Evolutionary conservation across 2,113 vertebrate species (phyloP).

Genomic region (Struthidea cinerea): DNA sequence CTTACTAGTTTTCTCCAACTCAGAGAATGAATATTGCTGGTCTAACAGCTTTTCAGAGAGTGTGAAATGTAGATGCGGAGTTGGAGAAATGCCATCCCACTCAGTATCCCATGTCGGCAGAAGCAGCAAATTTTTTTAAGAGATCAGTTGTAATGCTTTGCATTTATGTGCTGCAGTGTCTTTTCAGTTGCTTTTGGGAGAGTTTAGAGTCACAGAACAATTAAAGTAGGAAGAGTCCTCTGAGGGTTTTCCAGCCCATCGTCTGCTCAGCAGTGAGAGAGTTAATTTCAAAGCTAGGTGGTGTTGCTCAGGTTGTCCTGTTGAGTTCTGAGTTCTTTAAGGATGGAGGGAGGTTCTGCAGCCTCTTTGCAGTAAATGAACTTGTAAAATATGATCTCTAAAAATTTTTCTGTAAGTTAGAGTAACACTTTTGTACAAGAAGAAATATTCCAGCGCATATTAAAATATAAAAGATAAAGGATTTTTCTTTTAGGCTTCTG

Average conservation of each 20-base stretch:
- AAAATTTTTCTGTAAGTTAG: not conserved
- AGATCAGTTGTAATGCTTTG: not conserved
- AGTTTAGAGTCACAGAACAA: not conserved
- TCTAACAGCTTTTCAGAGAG: not conserved
- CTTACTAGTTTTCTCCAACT: not conserved
- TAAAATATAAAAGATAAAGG: not conserved
- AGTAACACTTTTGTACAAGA: not conserved
- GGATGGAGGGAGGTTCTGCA: not conserved
- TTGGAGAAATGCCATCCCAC: not conserved
- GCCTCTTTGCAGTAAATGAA: not conserved
- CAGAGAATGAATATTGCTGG: not conserved
- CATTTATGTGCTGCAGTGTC: not conserved
- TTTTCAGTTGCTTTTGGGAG: not conserved
- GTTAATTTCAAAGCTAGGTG: not conserved
- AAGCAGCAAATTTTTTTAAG: not conserved
- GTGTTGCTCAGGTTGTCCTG: not conserved
- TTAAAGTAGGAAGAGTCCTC: not conserved
- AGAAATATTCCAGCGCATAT: not conserved
- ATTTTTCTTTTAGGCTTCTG: not conserved
- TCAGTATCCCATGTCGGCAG: fast-evolving
- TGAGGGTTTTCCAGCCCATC: not conserved
- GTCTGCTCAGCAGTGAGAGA: fast-evolving
- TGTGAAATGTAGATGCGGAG: not conserved
- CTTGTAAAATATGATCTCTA: not conserved
- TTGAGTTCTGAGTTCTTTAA: not conserved